A percentile compares a stretch with the other conserved stretches of the same genome.
Conservation (phyloP, 2,888 invertebrate species). For the Limnephilus lunatus region DNA sequence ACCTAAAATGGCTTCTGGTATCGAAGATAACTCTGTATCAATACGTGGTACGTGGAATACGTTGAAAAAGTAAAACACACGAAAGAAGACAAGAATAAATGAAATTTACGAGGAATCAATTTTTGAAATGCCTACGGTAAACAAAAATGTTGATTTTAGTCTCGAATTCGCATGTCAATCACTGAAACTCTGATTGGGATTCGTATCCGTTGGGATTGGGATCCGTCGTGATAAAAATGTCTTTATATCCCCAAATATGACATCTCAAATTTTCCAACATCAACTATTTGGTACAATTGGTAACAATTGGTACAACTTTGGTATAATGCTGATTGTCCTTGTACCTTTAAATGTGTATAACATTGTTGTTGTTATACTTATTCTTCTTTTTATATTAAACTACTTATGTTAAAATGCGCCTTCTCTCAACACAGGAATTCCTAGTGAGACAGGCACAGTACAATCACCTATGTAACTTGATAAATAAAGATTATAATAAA, state of each 20-base stretch:
- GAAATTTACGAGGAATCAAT: not conserved
- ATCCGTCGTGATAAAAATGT: not conserved
- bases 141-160: not conserved
- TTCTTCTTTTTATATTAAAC: too few species aligned
- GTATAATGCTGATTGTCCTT: too few species aligned
- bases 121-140: not conserved
- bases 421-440: too few species aligned
- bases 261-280: not conserved
- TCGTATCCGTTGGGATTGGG: too few species aligned
- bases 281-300: too few species aligned
- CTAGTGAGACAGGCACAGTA: too few species aligned
- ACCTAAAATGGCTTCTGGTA: not conserved
- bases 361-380: too few species aligned
- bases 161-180: not conserved
- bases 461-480: too few species aligned
- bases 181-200: not conserved
- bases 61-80: not conserved
- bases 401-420: too few species aligned
- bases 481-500: too few species aligned
- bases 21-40: not conserved
- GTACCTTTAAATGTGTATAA: too few species aligned
- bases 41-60: not conserved
- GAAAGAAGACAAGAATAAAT: not conserved
- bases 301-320: too few species aligned
- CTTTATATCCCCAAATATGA: not conserved